Base-by-base conservation (phyloP, 1,140 invertebrate genomes). In the Mizuhopecten yessoensis region DNA sequence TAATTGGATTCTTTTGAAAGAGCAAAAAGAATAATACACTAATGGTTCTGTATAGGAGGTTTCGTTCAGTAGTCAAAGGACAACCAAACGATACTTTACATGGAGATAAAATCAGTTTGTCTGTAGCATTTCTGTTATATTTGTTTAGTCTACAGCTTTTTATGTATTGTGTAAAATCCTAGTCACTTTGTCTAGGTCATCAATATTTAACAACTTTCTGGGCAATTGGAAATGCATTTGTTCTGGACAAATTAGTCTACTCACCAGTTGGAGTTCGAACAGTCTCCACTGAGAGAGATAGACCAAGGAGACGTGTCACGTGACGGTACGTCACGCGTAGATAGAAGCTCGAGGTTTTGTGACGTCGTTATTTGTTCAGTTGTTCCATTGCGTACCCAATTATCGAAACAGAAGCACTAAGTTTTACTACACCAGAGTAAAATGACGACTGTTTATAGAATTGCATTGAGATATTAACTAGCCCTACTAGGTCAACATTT, bases 181-280 rank as follows among this genome's bases (percentile, higher is more conserved):
- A 75, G 57, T 29, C 57, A 17, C 57, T 75, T 29, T 75, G 57
- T 75, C 57, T 75, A 75, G 57, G 57, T 75, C 57, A 75, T 75
- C 57, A 75, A 75, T 75, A 29, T 75, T 75, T 75, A 75, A 75
- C 57, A 75, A 29, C 57, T 75, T 75, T n/a, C 57, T 9, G 57
- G 3, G 57, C n/a, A 29, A 75, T 75, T 75, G 57, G 57, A 75
- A 75, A 75, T 75, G n/a, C 57, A 75, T n/a, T 20, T 49, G 45
- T 49, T 49, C 9, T 75, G 57, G 9, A 29, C 23, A 17, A 29
- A 75, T 75, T 75, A 75, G n/a, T 5, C 23, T 5, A n/a, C n/a
- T 17, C 23, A 11, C 5, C 57, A 1, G n/a, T 17, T n/a, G n/a
- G n/a, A 7, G 57, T 29, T 75, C 23, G 57, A 75, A 29, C 57